These are phyloP conservation scores for Aporophyla nigra DNA, from an alignment of 2,888 invertebrate species.

Conservation along the genomic window DNA sequence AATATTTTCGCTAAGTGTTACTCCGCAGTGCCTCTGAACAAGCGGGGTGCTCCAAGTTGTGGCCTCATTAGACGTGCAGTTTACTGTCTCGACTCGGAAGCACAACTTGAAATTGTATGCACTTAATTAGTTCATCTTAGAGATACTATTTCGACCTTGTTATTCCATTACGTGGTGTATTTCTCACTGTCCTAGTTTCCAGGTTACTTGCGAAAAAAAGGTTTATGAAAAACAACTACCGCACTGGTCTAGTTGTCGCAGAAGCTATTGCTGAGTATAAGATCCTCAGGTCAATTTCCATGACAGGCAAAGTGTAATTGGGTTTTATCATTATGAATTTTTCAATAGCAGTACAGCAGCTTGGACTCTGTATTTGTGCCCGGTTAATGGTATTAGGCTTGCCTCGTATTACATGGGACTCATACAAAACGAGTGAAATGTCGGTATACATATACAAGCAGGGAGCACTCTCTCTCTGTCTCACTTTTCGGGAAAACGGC, in stretches of 20 bases:
- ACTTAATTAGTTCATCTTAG: constrained; percentile 31
- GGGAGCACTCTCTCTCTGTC: constrained; percentile 13
- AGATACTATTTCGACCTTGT: constrained; percentile 20
- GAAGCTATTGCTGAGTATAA: background rate
- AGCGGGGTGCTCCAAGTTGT: constrained; percentile 34
- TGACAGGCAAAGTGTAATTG: background rate
- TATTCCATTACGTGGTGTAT: background rate
- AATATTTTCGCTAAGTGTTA: constrained; percentile 37
- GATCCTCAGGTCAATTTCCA: background rate
- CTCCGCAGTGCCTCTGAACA: background rate
- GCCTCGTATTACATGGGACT: background rate
- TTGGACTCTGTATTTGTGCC: background rate
- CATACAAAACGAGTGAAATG: background rate
- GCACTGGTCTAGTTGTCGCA: background rate
- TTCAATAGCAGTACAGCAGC: background rate
- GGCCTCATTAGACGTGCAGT: constrained; percentile 48
- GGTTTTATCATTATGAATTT: background rate
- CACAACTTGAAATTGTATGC: constrained; percentile 35
- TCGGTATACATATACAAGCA: background rate
- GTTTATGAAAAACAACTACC: background rate
- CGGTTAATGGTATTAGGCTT: background rate
- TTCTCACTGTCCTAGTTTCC: background rate
- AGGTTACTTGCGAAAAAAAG: background rate
- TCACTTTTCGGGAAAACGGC: background rate
- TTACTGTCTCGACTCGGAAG: constrained; percentile 34